Evolutionary conservation across 1,140 invertebrate genomes (phyloP), one percentile per base, ranked within the genome.

Genomic region (Pachypsylla venusta): DNA sequence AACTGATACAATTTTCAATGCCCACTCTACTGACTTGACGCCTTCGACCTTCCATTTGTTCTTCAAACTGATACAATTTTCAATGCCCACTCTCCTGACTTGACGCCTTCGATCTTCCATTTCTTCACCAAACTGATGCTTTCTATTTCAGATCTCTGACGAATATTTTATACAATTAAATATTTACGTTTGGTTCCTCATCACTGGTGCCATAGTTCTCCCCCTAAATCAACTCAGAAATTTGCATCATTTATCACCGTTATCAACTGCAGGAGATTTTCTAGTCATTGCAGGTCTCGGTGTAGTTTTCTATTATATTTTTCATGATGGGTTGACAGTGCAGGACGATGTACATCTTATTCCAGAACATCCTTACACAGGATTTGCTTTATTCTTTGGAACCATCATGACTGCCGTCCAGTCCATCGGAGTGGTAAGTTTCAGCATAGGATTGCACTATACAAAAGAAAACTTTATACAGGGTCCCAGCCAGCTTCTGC

Each of bases 191-290:
- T 48, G 42, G 42, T 48, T 48, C 42, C 16, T 48, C n/a, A 48
- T 48, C 42, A 48, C 42, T 22, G 42, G 42, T 10, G 42, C 42
- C 16, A 48, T 48, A 4, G n/a, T 48, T 22, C n/a, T 48, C 4
- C 42, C 42, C 22, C 42, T 48, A n/a, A 48, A 48, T n/a, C 42
- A 48, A 48, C 42, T 89, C 4, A 73, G 80, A 39, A 84, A 85
- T 67, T 70, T 90, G 2, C 85, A 87, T 69, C 74, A 80, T 58
- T 68, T 91, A 61, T 80, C 85, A 1, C 81, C 83, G 0, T 82
- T 87, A 67, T 87, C 85, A 1, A 77, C 79, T 1, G 67, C 87
- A 2, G 87, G 87, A 4, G 89, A 89, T 64, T 70, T 75, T 1
- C 70, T 80, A 2, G 81, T 81, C 2, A 73, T 80, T 14, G 70